A percentile compares a stretch with the other conserved stretches of the same genome.
Conservation (phyloP, 2,888 invertebrate species). For the Malthinus seriepunctatus region DNA sequence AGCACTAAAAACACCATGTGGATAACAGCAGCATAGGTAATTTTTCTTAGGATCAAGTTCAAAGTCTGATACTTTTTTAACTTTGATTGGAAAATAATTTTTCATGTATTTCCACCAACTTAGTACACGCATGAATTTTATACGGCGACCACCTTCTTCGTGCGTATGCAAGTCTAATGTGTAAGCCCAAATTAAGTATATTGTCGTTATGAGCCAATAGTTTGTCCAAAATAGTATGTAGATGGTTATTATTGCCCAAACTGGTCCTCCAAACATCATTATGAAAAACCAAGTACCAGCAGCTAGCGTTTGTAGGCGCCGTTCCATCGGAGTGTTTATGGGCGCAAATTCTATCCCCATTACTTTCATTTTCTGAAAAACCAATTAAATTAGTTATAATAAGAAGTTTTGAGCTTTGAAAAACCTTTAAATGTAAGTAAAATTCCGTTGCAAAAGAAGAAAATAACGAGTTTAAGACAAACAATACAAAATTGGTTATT, state of each 20-base stretch:
- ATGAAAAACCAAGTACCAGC: conserved; percentile 73
- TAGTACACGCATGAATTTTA: conserved; percentile 61
- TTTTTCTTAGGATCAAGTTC: conserved; percentile 79
- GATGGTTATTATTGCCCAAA: conserved; percentile 56
- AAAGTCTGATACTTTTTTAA: conserved; percentile 85
- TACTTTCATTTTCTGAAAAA: conserved; percentile 46
- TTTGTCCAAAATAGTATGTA: conserved; percentile 54
- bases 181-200: conserved; percentile 68
- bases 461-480: too few relatives aligned
- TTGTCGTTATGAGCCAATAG: conserved; percentile 59
- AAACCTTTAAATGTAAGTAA: too few relatives aligned
- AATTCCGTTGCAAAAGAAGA: too few relatives aligned
- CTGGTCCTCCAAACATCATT: conserved; percentile 63
- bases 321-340: conserved; percentile 54
- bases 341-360: conserved; percentile 88
- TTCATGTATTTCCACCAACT: conserved; percentile 73
- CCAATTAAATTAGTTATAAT: too few relatives aligned
- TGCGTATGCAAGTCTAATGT: conserved; percentile 62
- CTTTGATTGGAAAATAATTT: conserved; percentile 82
- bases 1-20: conserved; percentile 82
- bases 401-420: too few relatives aligned
- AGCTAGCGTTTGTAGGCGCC: conserved; percentile 83
- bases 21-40: conserved; percentile 86
- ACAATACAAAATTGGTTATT: too few relatives aligned
- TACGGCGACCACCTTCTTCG: conserved; percentile 58